These are phyloP conservation scores for Ips nitidus DNA, from an alignment of 1,140 invertebrate genomes.

Conservation along the genomic window DNA sequence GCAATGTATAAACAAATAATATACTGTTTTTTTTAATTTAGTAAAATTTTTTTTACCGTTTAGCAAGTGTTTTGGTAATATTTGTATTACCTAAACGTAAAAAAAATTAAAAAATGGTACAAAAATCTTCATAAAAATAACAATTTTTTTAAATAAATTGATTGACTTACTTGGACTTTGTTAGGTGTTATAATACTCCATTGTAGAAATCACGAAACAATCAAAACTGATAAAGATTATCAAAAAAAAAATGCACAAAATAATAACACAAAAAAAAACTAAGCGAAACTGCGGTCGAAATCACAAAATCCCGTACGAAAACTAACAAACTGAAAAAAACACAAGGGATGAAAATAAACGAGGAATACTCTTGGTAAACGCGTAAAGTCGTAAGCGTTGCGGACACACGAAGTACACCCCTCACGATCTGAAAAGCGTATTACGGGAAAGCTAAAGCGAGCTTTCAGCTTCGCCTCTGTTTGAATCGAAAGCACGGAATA, in stretches of 20 bases:
- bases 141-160: too few species aligned
- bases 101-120: too few species aligned
- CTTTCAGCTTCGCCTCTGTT: slow-evolving; percentile 19
- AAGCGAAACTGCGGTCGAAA: neutral
- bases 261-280: slow-evolving; percentile 17
- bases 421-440: slow-evolving; percentile 24
- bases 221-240: neutral
- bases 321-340: slow-evolving; percentile 4
- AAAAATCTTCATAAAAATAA: too few species aligned
- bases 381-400: slow-evolving; percentile 21
- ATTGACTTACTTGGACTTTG: too few species aligned
- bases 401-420: slow-evolving; percentile 19
- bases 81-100: too few species aligned
- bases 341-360: slow-evolving; percentile 3
- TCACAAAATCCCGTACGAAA: slow-evolving; percentile 1
- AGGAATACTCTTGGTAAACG: neutral
- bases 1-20: too few species aligned
- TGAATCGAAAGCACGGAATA: slow-evolving; percentile 22
- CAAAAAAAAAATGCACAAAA: slow-evolving; percentile 21
- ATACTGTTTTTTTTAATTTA: too few species aligned
- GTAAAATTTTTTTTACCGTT: too few species aligned
- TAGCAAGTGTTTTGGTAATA: too few species aligned
- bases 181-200: slow-evolving; percentile 29
- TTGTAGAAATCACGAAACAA: slow-evolving; percentile 10
- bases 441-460: slow-evolving; percentile 14